A percentile compares a stretch with the other conserved stretches of the same genome.
These are phyloP conservation scores for Notechis scutatus DNA, from an alignment of 2,113 vertebrate species.

Conservation along the genomic window DNA sequence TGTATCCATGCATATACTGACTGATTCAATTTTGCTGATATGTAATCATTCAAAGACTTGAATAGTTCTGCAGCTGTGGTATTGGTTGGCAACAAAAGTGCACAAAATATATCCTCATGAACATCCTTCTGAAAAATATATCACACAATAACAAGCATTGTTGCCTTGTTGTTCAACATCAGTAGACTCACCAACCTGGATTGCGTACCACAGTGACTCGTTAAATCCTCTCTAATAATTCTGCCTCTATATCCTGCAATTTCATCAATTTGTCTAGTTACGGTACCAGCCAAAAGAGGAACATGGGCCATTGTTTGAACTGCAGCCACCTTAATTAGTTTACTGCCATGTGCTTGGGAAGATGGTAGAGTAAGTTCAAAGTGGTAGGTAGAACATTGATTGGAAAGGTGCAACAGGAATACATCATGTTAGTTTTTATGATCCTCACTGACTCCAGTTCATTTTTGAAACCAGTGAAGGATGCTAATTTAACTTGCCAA, in stretches of 20 bases:
- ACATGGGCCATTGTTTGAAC: background rate
- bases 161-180: no score
- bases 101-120: no score
- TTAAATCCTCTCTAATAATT: background rate
- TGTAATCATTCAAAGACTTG: no score
- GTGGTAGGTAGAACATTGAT: background rate
- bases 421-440: background rate
- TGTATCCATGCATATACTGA: background rate
- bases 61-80: background rate
- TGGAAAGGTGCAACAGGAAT: background rate
- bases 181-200: background rate
- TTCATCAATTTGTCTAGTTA: background rate
- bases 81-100: no score
- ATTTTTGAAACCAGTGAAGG: background rate
- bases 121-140: no score
- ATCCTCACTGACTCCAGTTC: background rate
- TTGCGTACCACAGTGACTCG: background rate
- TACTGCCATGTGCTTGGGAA: background rate
- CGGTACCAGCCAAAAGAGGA: background rate
- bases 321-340: background rate
- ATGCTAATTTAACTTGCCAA: background rate
- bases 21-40: background rate
- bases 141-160: no score
- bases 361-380: background rate
- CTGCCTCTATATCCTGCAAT: background rate